Base-by-base conservation (phyloP, 1,140 invertebrate genomes). In the Drosophila virilis region DNA sequence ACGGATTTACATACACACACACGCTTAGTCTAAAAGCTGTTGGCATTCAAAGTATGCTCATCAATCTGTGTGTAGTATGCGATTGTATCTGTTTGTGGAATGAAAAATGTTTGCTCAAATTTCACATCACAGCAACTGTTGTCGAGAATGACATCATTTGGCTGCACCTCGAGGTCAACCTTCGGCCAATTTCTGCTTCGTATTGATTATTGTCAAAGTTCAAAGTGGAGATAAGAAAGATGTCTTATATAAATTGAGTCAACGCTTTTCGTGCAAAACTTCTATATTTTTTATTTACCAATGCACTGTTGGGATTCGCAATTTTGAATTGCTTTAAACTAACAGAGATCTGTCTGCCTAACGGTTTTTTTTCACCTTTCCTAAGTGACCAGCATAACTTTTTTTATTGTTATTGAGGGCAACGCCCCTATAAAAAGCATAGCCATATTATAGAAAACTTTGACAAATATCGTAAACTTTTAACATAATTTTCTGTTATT, bases 121-220 rank as follows among this genome's bases (percentile, higher is more conserved):
- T 66, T 62, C 42, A 33, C 50, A 54, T 40, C 52, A 67, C 35
- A 33, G 54, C 68, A 37, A 58, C 33, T 46, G 10, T 51, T 50
- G 22, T 43, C 12, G 12, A 15, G 64, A 61, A 78, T 85, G 81
- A 84, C 81, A 84, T 86, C 81, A 86, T 86, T 66, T 33, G 35
- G 40, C 60, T 78, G 74, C 81, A 85, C 51, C 62, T 71, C 52
- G 37, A 78, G 80, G 72, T 80, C 72, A 72, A 37, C 51, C 48
- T 42, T 28, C 28, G 62, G 43, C 22, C 52, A 66, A 66, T 51
- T 51, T 48, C 62, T 51, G 43, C 33, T 65, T 61, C 43, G 17
- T 86, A 86, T 86, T 81, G 81, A 85, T 85, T 85, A 75, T 70
- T 81, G 60, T 38, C 70, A 60, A 59, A 82, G 81, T 86, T 85